phyloP scores from a whole-genome alignment of 1,140 invertebrate genomes.

The Hyles euphorbiae region DNA sequence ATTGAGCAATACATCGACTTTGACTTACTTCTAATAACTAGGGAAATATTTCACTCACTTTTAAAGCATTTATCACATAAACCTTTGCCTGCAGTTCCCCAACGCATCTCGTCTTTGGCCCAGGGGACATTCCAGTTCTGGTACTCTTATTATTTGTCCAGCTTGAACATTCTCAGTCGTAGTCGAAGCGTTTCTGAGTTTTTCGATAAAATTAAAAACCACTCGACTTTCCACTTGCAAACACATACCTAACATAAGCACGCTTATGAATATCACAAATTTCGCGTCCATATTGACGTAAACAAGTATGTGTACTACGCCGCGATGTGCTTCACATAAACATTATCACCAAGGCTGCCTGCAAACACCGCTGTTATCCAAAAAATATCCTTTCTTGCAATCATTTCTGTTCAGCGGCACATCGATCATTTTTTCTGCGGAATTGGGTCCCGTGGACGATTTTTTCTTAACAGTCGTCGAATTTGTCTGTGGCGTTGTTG shows the following conservation, averaged over 20 bases:
- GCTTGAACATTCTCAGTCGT: slow-evolving; percentile 33
- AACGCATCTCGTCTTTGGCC: slow-evolving; percentile 42
- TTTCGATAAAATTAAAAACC: slow-evolving; percentile 58
- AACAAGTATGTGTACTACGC: slow-evolving; percentile 46
- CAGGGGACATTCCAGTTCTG: slow-evolving; percentile 43
- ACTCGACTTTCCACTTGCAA: slow-evolving; percentile 27
- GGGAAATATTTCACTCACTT: too few relatives aligned
- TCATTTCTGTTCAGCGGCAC: slow-evolving; percentile 39
- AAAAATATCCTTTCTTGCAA: slow-evolving; percentile 35
- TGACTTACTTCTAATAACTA: too few relatives aligned
- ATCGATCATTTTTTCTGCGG: slow-evolving; percentile 45
- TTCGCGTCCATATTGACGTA: slow-evolving; percentile 63
- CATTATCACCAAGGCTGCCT: slow-evolving; percentile 48
- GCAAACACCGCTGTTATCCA: slow-evolving; percentile 52
- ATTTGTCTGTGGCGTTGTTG: background rate
- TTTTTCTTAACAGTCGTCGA: background rate
- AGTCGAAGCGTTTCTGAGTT: slow-evolving; percentile 40
- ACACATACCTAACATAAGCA: slow-evolving; percentile 31
- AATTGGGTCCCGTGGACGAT: background rate
- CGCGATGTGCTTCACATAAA: slow-evolving; percentile 18
- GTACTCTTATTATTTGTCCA: slow-evolving; percentile 53
- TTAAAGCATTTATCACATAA: slow-evolving; percentile 34
- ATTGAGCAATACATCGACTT: too few relatives aligned
- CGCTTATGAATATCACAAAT: slow-evolving; percentile 42
- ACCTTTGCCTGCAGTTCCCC: slow-evolving; percentile 39